Evolutionary conservation across 2,797 vertebrate species (phyloP), one percentile per base, ranked within the genome.

Genomic region (Gobionotothen gibberifrons): DNA sequence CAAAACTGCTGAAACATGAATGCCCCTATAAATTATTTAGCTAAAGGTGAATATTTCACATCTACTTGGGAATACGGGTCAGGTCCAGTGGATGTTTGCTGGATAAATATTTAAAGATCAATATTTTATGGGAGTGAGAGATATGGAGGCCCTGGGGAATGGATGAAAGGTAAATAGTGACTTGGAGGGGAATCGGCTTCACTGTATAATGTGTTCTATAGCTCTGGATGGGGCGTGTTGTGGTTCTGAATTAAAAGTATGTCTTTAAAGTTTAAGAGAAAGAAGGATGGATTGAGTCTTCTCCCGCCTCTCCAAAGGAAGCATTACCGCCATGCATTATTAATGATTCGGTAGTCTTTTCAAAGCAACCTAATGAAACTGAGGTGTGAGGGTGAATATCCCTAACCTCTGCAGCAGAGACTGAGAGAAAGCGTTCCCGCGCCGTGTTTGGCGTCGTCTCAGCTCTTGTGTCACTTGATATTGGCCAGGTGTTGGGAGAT

Each of bases 41-140:
- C 36, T 40, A 40, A 48, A 47, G 47, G 19, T 64, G 48, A 51
- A 64, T 64, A 51, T 64, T 64, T 64, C 61, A 64, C 58, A 69
- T 22, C 47, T 5, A 16, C 48, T 26, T 39, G 48, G 52, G 74
- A 72, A 76, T 72, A 69, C 32, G 12, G 84, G 78, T 79, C 72
- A 71, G 62, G 68, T 63, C 64, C 56, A 63, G 66, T 69, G 72
- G 64, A 68, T 82, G 73, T 81, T 85, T 79, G 74, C 62, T 32
- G 63, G 63, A 79, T 87, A 86, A 90, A 89, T 90, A 89, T 86
- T 83, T 85, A 63, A 87, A 74, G 56, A 83, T 87, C 73, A 79
- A 87, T 86, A 80, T 76, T 82, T 80, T 46, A 82, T 72, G 47
- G 21, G 26, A 46, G 69, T 43, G 63, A 70, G 71, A 76, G 47